Percentiles rank a stretch among this genome's conserved stretches.
Conservation (phyloP, 2,797 vertebrate genomes). For the Acanthurus lineatus region DNA sequence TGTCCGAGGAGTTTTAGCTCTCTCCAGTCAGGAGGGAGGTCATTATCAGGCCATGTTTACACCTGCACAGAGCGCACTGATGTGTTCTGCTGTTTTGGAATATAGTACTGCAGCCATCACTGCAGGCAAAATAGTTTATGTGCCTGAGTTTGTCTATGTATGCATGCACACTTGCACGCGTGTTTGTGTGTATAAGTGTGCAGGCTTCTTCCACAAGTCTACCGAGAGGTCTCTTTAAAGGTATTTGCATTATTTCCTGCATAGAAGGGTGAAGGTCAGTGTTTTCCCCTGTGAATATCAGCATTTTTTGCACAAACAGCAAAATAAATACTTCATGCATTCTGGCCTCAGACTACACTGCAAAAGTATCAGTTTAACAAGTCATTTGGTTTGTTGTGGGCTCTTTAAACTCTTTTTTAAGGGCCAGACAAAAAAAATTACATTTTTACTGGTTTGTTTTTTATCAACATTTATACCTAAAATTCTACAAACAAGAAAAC, state of each 20-base stretch:
- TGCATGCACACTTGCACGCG: background rate
- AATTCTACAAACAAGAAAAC: background rate
- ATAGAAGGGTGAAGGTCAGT: slow-evolving; percentile 61
- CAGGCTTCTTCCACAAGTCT: slow-evolving; percentile 37
- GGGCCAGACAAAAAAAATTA: too few species aligned
- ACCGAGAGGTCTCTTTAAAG: slow-evolving; percentile 58
- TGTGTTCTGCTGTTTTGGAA: slow-evolving; percentile 71
- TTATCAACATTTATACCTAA: background rate
- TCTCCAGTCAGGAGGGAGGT: slow-evolving; percentile 85
- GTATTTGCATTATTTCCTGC: slow-evolving; percentile 67
- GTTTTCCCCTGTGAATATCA: slow-evolving; percentile 45
- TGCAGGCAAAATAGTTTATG: slow-evolving; percentile 66
- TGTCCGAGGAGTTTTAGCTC: slow-evolving; percentile 55
- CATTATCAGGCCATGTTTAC: slow-evolving; percentile 83
- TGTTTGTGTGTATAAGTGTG: background rate
- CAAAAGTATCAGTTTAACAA: slow-evolving; percentile 38
- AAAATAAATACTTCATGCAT: slow-evolving; percentile 59
- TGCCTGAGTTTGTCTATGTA: slow-evolving; percentile 14
- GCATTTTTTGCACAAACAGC: slow-evolving; percentile 57
- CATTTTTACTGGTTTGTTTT: background rate
- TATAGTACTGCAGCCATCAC: slow-evolving; percentile 22
- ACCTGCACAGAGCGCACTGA: slow-evolving; percentile 52
- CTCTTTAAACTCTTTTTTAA: slow-evolving; percentile 17
- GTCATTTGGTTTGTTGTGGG: slow-evolving; percentile 31
- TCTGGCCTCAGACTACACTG: slow-evolving; percentile 19